These are phyloP conservation scores for Trichosurus vulpecula DNA, from an alignment of 2,797 vertebrate genomes.

Conservation along the genomic window DNA sequence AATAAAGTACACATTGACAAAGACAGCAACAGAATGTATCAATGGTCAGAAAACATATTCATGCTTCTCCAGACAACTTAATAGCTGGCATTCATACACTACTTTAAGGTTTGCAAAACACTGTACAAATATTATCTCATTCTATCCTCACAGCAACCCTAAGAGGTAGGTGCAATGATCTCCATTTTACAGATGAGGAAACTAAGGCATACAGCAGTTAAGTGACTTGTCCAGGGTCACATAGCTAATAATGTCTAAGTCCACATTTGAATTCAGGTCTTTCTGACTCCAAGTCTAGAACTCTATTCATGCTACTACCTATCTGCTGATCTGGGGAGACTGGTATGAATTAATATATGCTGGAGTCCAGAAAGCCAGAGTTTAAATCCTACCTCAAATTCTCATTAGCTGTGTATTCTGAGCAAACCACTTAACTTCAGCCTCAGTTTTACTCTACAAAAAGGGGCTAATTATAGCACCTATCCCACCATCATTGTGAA, in stretches of 20 bases:
- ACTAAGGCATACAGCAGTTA: neutral
- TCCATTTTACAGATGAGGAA: neutral
- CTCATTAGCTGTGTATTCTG: neutral
- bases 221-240: neutral
- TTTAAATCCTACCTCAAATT: neutral
- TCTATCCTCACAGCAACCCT: neutral
- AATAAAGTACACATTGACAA: slow-evolving; percentile 1
- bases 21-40: slow-evolving; percentile 9
- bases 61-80: neutral
- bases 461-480: neutral
- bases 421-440: neutral
- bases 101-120: neutral
- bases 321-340: neutral
- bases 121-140: neutral
- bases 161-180: neutral
- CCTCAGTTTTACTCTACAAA: neutral
- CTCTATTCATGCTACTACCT: neutral
- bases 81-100: neutral
- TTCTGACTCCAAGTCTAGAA: neutral
- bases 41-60: slow-evolving; percentile 15
- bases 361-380: neutral
- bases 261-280: neutral
- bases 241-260: neutral
- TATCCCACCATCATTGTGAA: neutral
- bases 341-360: neutral